Evolutionary conservation across 2,888 invertebrate genomes (phyloP), one percentile per base, ranked within the genome.

Genomic region (Urechis unicinctus): DNA sequence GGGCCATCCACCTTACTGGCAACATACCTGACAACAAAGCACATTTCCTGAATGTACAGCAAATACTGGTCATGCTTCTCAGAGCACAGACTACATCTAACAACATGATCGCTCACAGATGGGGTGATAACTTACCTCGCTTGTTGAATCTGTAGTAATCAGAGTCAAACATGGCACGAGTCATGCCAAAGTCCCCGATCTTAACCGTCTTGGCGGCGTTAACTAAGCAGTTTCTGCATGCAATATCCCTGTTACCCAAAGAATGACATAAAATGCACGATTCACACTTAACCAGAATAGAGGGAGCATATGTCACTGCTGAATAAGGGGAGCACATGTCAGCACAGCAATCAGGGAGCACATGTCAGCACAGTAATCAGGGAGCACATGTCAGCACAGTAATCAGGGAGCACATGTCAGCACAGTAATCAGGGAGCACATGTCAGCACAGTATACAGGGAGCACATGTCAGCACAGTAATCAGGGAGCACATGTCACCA

Each of bases 1-100:
- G 92, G 1, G 92, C 86, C 92, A 93, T 92, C 92, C 93, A 93
- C 59, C 91, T 82, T 6, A 92, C 90, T 0, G 91, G 91, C 63
- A 91, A 79, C 86, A 89, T 87, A 26, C 83, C 84, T 84, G 63
- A 13, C 36, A 17, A 13, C 9, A 36, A 36, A 36, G 9, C 17
- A 17, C 36, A 36, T 13, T 36, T 36, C n/a, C n/a, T n/a, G n/a
- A n/a, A n/a, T n/a, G n/a, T n/a, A n/a, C n/a, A n/a, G n/a, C n/a
- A n/a, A n/a, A n/a, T n/a, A n/a, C n/a, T n/a, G n/a, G n/a, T n/a
- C n/a, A n/a, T n/a, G n/a, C n/a, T n/a, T n/a, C n/a, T n/a, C n/a
- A n/a, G n/a, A n/a, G 36, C 17, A 36, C 36, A 36, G 9, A 17
- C 9, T 36, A 36, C 36, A 9, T 17, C 36, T 17, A 36, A 36